Evolutionary conservation across 2,888 invertebrate species (phyloP).

Genomic region (Eucera pruinosa): DNA sequence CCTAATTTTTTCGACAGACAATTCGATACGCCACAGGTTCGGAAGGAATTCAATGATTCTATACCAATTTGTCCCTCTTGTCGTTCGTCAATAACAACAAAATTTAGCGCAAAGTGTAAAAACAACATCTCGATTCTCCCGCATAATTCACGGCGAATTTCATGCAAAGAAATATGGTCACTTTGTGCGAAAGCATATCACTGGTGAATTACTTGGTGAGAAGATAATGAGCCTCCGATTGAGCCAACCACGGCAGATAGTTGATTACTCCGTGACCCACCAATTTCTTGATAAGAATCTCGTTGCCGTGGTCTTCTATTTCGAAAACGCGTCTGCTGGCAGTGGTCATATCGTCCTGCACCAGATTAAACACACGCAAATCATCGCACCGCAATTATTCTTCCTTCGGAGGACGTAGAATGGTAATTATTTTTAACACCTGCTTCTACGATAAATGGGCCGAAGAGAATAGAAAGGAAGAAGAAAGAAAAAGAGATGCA

Average conservation of each 20-base stretch:
- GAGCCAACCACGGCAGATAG: slow-evolving; percentile 78
- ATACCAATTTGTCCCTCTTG: too few relatives aligned
- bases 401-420: not conserved
- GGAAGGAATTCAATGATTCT: too few relatives aligned
- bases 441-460: too few relatives aligned
- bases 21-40: too few relatives aligned
- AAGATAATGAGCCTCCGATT: slow-evolving; percentile 80
- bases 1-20: too few relatives aligned
- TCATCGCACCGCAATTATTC: not conserved
- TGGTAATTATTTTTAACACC: too few relatives aligned
- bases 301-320: slow-evolving; percentile 62
- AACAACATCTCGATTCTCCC: too few relatives aligned
- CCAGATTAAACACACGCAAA: not conserved
- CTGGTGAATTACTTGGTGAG: slow-evolving; percentile 78
- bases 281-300: slow-evolving; percentile 72
- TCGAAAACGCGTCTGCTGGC: slow-evolving; percentile 69
- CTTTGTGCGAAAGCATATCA: not conserved
- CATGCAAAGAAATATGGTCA: too few relatives aligned
- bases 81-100: too few relatives aligned
- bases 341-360: slow-evolving; percentile 69
- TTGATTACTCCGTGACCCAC: slow-evolving; percentile 73
- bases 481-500: too few relatives aligned
- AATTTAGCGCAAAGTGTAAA: too few relatives aligned
- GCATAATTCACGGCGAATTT: not conserved
- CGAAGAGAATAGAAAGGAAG: too few relatives aligned